These are phyloP conservation scores for Lonchura striata DNA, from an alignment of 2,113 vertebrate species.

Conservation along the genomic window DNA sequence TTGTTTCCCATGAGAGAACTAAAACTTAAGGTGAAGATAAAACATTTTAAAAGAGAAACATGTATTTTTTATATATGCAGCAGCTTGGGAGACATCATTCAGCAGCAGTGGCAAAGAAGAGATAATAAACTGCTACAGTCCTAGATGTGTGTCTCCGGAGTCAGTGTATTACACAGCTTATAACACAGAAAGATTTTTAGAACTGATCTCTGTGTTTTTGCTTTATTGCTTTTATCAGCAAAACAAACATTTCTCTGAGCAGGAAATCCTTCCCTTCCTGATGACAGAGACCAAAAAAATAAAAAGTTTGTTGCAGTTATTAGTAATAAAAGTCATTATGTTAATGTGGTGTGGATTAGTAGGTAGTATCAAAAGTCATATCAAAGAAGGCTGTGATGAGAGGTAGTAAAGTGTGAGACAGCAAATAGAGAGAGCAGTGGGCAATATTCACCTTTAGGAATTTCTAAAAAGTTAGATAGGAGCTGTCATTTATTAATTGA, in stretches of 20 bases:
- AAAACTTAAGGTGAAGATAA: conserved; percentile 13
- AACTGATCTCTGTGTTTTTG: background rate
- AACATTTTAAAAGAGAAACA: background rate
- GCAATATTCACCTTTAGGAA: background rate
- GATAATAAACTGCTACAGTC: background rate
- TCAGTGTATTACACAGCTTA: background rate
- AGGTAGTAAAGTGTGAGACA: background rate
- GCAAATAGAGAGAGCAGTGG: background rate
- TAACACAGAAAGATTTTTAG: conserved; percentile 1
- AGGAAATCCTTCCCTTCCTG: background rate
- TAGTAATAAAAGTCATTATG: background rate
- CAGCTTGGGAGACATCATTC: conserved; percentile 1
- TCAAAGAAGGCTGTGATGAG: background rate
- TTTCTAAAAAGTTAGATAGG: background rate
- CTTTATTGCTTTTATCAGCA: background rate
- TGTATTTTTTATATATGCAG: background rate
- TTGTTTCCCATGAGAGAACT: conserved; percentile 5
- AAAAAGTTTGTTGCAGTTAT: background rate
- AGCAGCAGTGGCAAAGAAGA: background rate
- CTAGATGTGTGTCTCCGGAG: background rate
- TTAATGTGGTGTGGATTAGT: background rate
- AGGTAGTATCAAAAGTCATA: background rate
- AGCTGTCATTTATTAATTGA: background rate
- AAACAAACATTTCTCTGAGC: background rate
- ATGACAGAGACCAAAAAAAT: background rate